These are phyloP conservation scores for Gallinago jamesoni DNA, from an alignment of 2,113 vertebrate genomes.

Conservation along the genomic window DNA sequence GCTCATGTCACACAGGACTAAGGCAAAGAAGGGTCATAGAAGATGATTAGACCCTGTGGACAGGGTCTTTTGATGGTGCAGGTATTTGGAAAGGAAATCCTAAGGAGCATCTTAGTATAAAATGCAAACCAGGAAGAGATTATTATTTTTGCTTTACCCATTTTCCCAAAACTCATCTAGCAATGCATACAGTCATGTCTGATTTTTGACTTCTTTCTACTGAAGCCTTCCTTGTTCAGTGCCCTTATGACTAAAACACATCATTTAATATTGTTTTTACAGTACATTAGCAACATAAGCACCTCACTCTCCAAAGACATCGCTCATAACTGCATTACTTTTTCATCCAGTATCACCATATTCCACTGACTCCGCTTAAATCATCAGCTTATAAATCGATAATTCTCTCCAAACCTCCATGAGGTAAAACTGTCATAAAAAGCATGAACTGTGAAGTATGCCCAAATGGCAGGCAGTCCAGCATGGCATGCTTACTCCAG, in stretches of 20 bases:
- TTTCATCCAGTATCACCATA: background rate
- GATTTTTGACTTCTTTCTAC: background rate
- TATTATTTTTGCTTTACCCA: background rate
- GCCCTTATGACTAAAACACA: background rate
- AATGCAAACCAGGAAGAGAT: background rate
- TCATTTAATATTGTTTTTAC: background rate
- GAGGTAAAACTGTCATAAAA: background rate
- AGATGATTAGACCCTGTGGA: background rate
- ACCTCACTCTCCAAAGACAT: background rate
- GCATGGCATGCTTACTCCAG: background rate
- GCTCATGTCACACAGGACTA: background rate
- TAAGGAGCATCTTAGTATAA: background rate
- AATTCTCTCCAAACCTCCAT: background rate
- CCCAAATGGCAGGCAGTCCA: background rate
- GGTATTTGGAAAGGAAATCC: background rate
- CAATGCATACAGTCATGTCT: background rate
- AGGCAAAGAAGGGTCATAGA: background rate
- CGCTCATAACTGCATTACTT: background rate
- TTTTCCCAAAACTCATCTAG: background rate
- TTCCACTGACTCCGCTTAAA: background rate
- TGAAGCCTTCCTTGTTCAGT: conserved; percentile 3
- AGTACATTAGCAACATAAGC: background rate
- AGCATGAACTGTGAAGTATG: background rate
- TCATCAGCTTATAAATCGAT: background rate
- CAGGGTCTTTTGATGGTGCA: background rate